phyloP scores from a whole-genome alignment of 2,797 vertebrate genomes.

The Cephalopachus bancanus region DNA sequence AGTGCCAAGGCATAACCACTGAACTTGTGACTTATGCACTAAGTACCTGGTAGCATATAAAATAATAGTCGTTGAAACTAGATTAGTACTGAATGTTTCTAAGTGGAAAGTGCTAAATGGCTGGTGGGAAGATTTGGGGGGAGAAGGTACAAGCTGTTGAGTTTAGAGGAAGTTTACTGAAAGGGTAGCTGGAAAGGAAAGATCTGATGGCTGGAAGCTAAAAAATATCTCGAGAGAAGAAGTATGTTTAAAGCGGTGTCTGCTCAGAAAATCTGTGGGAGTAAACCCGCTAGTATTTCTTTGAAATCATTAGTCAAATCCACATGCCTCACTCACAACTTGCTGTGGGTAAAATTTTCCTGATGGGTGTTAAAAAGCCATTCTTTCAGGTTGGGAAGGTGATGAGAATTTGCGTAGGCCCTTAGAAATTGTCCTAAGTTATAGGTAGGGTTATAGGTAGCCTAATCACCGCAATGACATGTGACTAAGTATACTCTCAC shows the following conservation, averaged over 20 bases:
- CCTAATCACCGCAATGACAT: not conserved
- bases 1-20: not conserved
- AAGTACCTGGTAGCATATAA: not conserved
- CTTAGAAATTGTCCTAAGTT: not conserved
- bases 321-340: not conserved
- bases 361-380: not conserved
- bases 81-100: not conserved
- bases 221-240: not conserved
- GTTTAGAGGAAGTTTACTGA: not conserved
- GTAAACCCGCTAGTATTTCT: not conserved
- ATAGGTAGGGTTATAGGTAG: not conserved
- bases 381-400: not conserved
- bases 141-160: not conserved
- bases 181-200: not conserved
- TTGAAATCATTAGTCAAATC: not conserved
- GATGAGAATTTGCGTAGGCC: not conserved
- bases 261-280: not conserved
- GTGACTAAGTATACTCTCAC: not conserved
- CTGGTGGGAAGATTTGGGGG: not conserved
- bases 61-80: not conserved
- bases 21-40: not conserved
- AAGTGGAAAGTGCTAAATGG: not conserved
- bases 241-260: not conserved
- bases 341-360: not conserved
- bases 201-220: not conserved